Base-by-base conservation (phyloP, 2,888 invertebrate species). In the Sphaerolaimus hirsutus region DNA sequence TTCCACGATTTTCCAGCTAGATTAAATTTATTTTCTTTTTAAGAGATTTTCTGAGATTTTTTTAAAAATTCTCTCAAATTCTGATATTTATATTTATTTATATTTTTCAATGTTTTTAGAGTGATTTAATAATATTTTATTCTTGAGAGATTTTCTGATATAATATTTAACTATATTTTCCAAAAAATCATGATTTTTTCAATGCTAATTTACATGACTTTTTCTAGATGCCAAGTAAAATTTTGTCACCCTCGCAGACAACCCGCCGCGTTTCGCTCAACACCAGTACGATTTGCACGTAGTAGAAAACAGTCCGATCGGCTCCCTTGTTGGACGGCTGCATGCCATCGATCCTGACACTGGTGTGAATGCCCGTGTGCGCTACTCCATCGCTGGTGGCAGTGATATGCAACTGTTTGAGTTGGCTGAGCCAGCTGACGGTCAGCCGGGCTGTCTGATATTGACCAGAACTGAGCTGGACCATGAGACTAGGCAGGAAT, bases 301-400 rank as follows among this genome's bases (percentile, higher is more conserved):
- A 1, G 72, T 81, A 0, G 91, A 93, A 67, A 91, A 91, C 62
- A 83, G 82, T 21, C 86, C 87, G 0, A 75, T 87, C 1, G 87
- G 86, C 0, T 82, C 86, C 0, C 80, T 80, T 0, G 82, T 89
- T 0, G 87, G 86, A 0, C 78, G 79, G 58, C 77, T 87, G 45
- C 75, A 77, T 57, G 81, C 87, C 0, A 77, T 76, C 55, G 87
- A 87, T 66, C 83, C 86, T 0, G 87, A 87, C 56, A 82, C 83
- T 60, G 86, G 84, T 0, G 74, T 75, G 0, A 84, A 87, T 63
- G 83, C 86, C 1, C 75, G 79, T 1, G 79, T 91, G 0, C 80
- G 82, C 58, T 91, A 91, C 64, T 81, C 82, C 12, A 83, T 91
- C 36, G 82, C 83, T 58, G 84, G 78, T 3, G 86, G 84, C 1